These are phyloP conservation scores for Cheiracanthium punctorium DNA, from an alignment of 2,888 invertebrate species.

Conservation along the genomic window DNA sequence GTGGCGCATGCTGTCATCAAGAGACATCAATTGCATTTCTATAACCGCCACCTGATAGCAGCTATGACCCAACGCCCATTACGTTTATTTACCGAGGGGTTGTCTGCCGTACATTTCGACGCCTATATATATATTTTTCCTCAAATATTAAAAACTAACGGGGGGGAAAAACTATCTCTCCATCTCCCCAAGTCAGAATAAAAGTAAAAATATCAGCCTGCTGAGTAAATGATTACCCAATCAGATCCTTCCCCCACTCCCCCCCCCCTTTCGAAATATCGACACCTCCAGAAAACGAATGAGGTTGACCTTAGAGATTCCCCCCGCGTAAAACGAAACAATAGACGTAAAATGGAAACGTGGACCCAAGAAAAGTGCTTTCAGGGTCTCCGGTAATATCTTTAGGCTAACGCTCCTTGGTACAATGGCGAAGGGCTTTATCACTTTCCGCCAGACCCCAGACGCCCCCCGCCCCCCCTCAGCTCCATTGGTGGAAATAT, in stretches of 20 bases:
- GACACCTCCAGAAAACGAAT: constrained; percentile 17
- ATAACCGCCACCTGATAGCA: neutral
- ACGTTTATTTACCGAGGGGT: neutral
- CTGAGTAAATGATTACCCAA: constrained; percentile 17
- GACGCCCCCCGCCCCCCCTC: constrained; percentile 24
- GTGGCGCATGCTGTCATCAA: too few species aligned
- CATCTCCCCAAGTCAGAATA: neutral
- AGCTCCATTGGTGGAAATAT: constrained; percentile 62
- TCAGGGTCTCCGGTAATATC: constrained; percentile 38
- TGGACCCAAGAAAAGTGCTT: constrained; percentile 25
- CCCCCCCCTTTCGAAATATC: neutral
- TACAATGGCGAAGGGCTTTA: constrained; percentile 59
- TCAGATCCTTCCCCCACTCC: neutral
- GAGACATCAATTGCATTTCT: neutral
- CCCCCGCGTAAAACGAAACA: constrained; percentile 32
- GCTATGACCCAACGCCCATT: constrained; percentile 2
- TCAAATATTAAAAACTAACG: constrained; percentile 10
- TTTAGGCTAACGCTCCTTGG: constrained; percentile 35
- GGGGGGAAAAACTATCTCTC: constrained; percentile 7
- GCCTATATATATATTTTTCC: neutral
- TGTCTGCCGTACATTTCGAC: neutral
- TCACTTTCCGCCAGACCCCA: constrained; percentile 61
- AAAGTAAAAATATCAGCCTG: constrained; percentile 6
- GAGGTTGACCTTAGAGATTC: constrained; percentile 27
- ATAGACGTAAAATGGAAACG: constrained; percentile 34